phyloP scores from a whole-genome alignment of 2,797 vertebrate species.

The Pseudomugil tenellus region DNA sequence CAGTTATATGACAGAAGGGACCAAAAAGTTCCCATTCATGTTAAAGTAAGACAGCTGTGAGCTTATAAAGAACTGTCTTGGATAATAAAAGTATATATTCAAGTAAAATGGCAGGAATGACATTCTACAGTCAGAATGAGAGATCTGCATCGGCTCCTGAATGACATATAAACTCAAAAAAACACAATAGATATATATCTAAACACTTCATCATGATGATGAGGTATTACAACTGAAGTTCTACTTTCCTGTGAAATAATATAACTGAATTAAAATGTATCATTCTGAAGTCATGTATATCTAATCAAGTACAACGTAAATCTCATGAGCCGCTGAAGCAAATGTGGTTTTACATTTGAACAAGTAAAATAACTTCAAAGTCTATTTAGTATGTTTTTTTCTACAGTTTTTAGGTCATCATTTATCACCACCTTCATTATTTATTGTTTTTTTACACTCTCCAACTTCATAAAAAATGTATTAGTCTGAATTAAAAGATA shows the following conservation, averaged over 20 bases:
- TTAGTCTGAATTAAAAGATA: too few species aligned
- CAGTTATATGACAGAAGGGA: constrained; percentile 23
- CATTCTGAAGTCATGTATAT: not conserved
- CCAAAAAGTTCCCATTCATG: constrained; percentile 11
- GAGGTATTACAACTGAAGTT: constrained; percentile 38
- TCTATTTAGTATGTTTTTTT: too few species aligned
- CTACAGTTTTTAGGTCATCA: too few species aligned
- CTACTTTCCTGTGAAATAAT: constrained; percentile 45
- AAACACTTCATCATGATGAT: constrained; percentile 26
- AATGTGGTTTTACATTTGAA: too few species aligned
- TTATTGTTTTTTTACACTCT: too few species aligned
- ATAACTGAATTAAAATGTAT: constrained; percentile 17
- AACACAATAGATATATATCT: constrained; percentile 6
- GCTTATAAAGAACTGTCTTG: constrained; percentile 8
- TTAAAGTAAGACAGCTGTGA: constrained; percentile 39
- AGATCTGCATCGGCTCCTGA: too few species aligned
- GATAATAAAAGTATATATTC: not conserved
- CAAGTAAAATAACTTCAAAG: too few species aligned
- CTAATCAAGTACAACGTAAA: not conserved
- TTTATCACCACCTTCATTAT: too few species aligned
- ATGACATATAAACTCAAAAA: not conserved
- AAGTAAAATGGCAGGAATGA: constrained; percentile 6
- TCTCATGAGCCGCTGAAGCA: too few species aligned
- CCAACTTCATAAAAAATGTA: too few species aligned
- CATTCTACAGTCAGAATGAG: not conserved